Percentiles rank a stretch among this genome's conserved stretches.
Evolutionary conservation across 2,797 vertebrate species (phyloP).

Genomic region (Phylloscopus collybita): DNA sequence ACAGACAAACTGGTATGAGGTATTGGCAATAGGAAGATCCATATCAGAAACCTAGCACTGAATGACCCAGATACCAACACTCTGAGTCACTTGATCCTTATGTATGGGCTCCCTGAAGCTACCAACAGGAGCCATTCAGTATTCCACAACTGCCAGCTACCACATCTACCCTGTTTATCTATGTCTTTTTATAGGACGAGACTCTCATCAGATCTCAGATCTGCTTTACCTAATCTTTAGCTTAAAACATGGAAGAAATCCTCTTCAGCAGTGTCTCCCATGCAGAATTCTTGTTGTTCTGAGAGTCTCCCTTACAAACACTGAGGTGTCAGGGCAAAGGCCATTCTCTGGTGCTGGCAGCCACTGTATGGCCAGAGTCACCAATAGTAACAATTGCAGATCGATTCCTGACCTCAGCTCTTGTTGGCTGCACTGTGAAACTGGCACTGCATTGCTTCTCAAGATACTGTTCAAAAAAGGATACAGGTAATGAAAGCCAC

Average conservation of each 20-base stretch:
- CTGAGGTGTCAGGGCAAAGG: neutral
- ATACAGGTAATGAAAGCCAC: neutral
- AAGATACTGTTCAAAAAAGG: neutral
- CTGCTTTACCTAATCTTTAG: neutral
- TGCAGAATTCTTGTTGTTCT: neutral
- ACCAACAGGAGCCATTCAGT: neutral
- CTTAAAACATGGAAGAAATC: neutral
- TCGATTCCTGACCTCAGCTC: neutral
- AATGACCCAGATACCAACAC: neutral
- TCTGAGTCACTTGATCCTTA: neutral
- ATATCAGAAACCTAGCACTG: neutral
- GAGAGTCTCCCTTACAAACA: neutral
- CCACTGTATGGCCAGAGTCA: neutral
- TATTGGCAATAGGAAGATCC: neutral
- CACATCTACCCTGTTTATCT: neutral
- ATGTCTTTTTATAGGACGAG: neutral
- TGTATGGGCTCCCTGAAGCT: neutral
- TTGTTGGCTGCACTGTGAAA: neutral
- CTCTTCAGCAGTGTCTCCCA: neutral
- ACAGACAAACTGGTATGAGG: neutral
- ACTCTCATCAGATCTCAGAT: neutral
- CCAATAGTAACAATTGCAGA: neutral
- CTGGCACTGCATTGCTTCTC: neutral
- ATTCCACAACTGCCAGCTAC: neutral
- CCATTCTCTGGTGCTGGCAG: neutral